Evolutionary conservation across 1,140 invertebrate species (phyloP).

Genomic region (Asbolus verrucosus): DNA sequence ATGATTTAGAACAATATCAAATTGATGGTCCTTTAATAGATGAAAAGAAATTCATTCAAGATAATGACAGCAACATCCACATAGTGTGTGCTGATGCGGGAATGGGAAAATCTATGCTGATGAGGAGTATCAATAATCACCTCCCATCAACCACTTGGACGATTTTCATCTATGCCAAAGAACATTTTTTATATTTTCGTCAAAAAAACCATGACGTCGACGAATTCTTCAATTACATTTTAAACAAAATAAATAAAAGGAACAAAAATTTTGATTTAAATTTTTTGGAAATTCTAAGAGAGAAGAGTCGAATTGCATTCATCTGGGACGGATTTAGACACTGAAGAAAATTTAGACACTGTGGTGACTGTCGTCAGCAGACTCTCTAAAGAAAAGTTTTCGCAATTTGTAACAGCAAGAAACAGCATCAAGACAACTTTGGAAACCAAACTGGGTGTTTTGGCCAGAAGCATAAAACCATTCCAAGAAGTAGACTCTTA

Average conservation of each 20-base stretch:
- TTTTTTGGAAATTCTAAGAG: neutral
- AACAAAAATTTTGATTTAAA: neutral
- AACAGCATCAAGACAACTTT: no score
- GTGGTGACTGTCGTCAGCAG: no score
- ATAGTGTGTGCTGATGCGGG: neutral
- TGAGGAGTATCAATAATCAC: constrained; percentile 3
- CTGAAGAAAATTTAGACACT: no score
- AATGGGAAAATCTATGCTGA: constrained; percentile 7
- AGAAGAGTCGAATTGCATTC: neutral
- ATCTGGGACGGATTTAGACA: constrained; percentile 9
- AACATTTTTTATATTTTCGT: neutral
- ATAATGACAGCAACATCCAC: neutral
- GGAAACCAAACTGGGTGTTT: no score
- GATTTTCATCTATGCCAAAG: neutral
- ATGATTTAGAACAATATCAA: neutral
- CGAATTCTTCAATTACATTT: neutral
- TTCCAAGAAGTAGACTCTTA: no score
- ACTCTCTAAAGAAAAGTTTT: no score
- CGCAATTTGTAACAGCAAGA: no score
- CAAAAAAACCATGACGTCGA: neutral
- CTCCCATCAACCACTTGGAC: neutral
- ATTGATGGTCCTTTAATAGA: neutral
- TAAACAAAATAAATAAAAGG: neutral
- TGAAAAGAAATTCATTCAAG: neutral
- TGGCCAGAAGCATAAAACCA: no score